Evolutionary conservation across 1,140 invertebrate species (phyloP).

Genomic region (Drosophila yakuba): DNA sequence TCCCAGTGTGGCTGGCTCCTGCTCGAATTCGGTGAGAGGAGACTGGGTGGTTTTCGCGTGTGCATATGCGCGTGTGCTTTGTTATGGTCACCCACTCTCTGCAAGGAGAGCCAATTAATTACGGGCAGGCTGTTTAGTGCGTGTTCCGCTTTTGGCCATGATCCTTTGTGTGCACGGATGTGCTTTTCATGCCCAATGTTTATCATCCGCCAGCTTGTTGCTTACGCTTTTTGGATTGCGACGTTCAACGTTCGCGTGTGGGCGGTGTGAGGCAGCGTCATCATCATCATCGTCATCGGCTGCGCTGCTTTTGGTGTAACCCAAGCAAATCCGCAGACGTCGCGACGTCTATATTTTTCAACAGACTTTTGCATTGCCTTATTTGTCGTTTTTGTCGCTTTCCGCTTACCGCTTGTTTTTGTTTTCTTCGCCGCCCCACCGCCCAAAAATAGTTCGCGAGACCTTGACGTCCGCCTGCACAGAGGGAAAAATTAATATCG

Average conservation of each 20-base stretch:
- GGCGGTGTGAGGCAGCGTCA: constrained; percentile 48
- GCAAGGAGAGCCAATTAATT: constrained; percentile 32
- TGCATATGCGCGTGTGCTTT: constrained; percentile 48
- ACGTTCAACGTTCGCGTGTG: constrained; percentile 42
- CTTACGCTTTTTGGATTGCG: constrained; percentile 16
- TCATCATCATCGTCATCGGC: constrained; percentile 55
- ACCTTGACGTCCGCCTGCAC: constrained; percentile 51
- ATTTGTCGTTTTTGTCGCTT: constrained; percentile 73
- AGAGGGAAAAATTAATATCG: constrained; percentile 5
- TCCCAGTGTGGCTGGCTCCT: constrained; percentile 88
- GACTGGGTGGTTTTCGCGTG: constrained; percentile 18
- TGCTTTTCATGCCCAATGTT: constrained; percentile 28
- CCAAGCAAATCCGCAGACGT: constrained; percentile 79
- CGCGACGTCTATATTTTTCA: constrained; percentile 71
- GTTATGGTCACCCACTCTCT: constrained; percentile 55
- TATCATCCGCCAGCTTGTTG: constrained; percentile 30
- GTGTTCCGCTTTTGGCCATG: constrained; percentile 61
- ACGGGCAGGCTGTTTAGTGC: constrained; percentile 50
- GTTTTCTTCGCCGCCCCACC: constrained; percentile 41
- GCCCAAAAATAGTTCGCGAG: constrained; percentile 73
- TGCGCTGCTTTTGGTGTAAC: constrained; percentile 66
- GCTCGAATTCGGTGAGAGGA: constrained; percentile 85
- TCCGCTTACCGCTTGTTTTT: constrained; percentile 33
- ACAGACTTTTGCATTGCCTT: constrained; percentile 81
- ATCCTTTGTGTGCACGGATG: constrained; percentile 61